phyloP scores from a whole-genome alignment of 2,113 vertebrate species.

The Terrapene triunguis region DNA sequence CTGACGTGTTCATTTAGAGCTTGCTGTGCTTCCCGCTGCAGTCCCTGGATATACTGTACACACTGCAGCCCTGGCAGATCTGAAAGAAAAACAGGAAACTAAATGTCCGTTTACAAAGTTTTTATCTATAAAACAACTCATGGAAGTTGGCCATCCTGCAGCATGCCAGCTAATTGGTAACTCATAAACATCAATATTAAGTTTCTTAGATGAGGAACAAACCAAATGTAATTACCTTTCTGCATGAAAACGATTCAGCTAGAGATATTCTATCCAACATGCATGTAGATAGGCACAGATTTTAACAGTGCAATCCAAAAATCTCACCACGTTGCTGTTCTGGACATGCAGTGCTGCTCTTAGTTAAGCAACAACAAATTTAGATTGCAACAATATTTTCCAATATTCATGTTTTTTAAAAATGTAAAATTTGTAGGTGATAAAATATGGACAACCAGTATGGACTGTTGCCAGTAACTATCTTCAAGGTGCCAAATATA shows the following conservation, averaged over 20 bases:
- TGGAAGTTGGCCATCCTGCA: background rate
- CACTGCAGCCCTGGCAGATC: slow-evolving; percentile 93
- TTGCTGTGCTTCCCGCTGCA: slow-evolving; percentile 93
- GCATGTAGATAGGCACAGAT: background rate
- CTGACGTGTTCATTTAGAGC: slow-evolving; percentile 93
- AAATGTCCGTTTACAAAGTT: slow-evolving; percentile 12
- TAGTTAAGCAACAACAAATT: background rate
- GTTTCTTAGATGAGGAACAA: background rate
- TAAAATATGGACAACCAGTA: background rate
- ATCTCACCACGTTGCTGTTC: background rate
- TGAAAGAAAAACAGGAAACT: slow-evolving; percentile 69
- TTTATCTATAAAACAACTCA: background rate
- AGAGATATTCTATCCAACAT: background rate
- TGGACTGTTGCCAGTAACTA: background rate
- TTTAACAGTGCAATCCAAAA: background rate
- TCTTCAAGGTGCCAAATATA: background rate
- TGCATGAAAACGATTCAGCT: background rate
- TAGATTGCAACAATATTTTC: background rate
- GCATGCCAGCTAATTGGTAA: background rate
- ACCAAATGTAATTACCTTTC: background rate
- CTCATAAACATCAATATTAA: background rate
- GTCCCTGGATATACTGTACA: slow-evolving; percentile 92
- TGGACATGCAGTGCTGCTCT: background rate
- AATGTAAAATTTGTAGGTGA: background rate
- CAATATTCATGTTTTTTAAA: background rate